Evolutionary conservation across 2,797 vertebrate genomes (phyloP), one percentile per base, ranked within the genome.

Genomic region (Pelobates cultripes): DNA sequence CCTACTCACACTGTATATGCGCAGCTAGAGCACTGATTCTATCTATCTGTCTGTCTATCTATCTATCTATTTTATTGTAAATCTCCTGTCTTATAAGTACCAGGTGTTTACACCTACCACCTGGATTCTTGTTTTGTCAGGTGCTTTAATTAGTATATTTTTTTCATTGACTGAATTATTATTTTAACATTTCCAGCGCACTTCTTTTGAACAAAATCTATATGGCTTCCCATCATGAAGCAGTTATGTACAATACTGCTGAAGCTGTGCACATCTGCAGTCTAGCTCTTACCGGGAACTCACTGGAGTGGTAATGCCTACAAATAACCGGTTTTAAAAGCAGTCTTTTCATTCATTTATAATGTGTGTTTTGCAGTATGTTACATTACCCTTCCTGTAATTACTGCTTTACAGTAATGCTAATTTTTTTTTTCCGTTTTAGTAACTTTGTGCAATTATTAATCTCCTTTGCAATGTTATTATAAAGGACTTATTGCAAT

Each of bases 21-120:
- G 28, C 28, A 28, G 28, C 28, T 2, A 28, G 1, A 28, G 28
- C 28, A 28, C 28, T 1, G 28, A 28, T 28, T 5, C 47, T 51
- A 51, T 51, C 47, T 51, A 51, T 51, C 47, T 51, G 2, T 51
- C 47, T 51, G 2, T 51, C 47, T 51, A 51, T 51, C 47, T 51
- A 51, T 51, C 47, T 51, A 51, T 51, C 47, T 51, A 51, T 51
- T 10, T 60, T 60, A 4, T 60, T 60, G 0, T 14, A 60, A 60
- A 13, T 60, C 57, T 4, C 57, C 7, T n/a, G 15, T 60, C 7
- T 14, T 1, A 12, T 28, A 73, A 43, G 43, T 13, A n/a, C 45
- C 75, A 68, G 75, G 75, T 68, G 75, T 68, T 41, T 15, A 74
- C 8, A n/a, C 17, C 41, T 44, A 40, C n/a, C 64, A 77, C 63